These are phyloP conservation scores for Furcifer pardalis DNA, from an alignment of 2,797 vertebrate species.

Conservation along the genomic window DNA sequence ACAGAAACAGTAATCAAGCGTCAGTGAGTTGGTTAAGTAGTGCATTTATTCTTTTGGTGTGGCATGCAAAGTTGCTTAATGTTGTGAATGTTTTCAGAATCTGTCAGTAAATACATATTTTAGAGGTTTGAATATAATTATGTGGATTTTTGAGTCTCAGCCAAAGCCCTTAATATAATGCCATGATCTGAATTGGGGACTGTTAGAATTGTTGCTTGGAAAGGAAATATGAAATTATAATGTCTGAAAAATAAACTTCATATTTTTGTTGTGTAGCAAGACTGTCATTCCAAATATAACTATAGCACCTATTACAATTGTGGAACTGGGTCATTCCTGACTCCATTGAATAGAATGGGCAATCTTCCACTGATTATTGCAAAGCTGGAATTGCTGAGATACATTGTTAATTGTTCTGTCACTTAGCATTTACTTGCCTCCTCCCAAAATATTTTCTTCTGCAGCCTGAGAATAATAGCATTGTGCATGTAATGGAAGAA, in stretches of 20 bases:
- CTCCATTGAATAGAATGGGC: neutral
- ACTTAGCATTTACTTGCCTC: neutral
- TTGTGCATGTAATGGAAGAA: neutral
- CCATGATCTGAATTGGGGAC: conserved; percentile 26
- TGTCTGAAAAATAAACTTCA: conserved; percentile 4
- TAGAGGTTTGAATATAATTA: conserved; percentile 43
- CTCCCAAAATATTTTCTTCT: neutral
- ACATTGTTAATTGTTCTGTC: conserved; percentile 6
- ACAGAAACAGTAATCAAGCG: conserved; percentile 48
- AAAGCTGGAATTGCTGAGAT: neutral
- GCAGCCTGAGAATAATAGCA: neutral
- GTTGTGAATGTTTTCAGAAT: conserved; percentile 40
- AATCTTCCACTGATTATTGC: neutral
- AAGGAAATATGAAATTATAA: conserved; percentile 37
- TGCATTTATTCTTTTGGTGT: conserved; percentile 34
- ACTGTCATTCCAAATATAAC: neutral
- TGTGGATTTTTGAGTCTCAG: conserved; percentile 23
- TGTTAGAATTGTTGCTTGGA: conserved; percentile 9
- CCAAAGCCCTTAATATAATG: conserved; percentile 22
- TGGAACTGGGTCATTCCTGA: neutral
- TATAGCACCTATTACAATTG: neutral
- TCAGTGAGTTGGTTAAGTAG: conserved; percentile 43
- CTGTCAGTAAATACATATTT: conserved; percentile 57
- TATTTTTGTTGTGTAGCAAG: neutral
- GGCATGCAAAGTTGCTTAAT: conserved; percentile 42